These are phyloP conservation scores for Prunella fulvescens DNA, from an alignment of 2,113 vertebrate species.

Conservation along the genomic window DNA sequence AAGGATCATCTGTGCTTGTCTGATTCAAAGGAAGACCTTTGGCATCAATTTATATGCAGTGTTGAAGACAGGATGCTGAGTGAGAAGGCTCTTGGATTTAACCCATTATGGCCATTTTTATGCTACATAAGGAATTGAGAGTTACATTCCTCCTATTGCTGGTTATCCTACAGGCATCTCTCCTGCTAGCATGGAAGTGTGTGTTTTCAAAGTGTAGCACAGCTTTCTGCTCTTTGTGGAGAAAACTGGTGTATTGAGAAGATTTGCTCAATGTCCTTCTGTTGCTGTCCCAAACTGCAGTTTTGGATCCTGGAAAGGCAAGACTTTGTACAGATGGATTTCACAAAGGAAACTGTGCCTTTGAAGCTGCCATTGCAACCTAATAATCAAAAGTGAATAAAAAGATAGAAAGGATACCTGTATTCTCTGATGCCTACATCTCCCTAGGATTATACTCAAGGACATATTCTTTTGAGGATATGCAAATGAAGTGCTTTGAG, in stretches of 20 bases:
- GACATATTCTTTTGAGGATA: neutral
- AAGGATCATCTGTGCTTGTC: neutral
- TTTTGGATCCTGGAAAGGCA: neutral
- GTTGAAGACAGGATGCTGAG: neutral
- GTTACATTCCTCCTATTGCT: neutral
- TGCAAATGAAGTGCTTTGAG: neutral
- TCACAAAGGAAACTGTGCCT: neutral
- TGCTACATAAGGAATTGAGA: neutral
- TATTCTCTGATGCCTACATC: neutral
- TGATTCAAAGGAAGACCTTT: neutral
- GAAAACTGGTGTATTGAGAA: neutral
- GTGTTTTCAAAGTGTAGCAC: neutral
- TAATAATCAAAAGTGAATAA: neutral
- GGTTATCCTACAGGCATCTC: neutral
- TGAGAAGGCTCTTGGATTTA: neutral
- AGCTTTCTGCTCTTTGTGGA: neutral
- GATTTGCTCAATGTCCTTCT: neutral
- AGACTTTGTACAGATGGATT: neutral
- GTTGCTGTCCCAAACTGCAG: neutral
- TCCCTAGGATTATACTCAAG: neutral
- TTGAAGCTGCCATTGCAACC: neutral
- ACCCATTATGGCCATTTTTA: neutral
- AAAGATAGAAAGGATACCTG: neutral
- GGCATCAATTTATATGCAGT: neutral
- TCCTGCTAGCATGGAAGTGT: neutral